Percentiles rank a stretch among this genome's conserved stretches.
phyloP scores from a whole-genome alignment of 2,113 vertebrate genomes.

The Mugil cephalus region DNA sequence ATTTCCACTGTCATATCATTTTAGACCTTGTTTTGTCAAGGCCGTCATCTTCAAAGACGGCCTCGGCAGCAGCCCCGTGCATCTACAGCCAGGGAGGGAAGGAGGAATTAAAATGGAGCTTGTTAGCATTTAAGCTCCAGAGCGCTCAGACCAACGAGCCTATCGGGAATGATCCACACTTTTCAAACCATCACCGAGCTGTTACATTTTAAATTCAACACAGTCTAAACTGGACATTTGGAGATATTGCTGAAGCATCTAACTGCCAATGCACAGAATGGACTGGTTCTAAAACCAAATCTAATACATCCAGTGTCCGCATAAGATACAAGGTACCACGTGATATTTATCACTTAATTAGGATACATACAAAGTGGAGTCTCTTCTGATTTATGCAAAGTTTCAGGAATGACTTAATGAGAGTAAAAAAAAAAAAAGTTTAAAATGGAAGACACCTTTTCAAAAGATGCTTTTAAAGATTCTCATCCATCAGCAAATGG shows the following conservation, averaged over 20 bases:
- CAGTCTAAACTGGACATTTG: slow-evolving; percentile 31
- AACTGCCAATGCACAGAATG: background rate
- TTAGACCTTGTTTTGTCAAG: slow-evolving; percentile 63
- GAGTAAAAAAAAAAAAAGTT: slow-evolving; percentile 25
- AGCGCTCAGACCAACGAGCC: slow-evolving; percentile 18
- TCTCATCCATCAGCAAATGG: slow-evolving; percentile 44
- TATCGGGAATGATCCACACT: slow-evolving; percentile 32
- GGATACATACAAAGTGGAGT: slow-evolving; percentile 10
- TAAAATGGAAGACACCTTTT: slow-evolving; percentile 40
- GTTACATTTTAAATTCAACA: slow-evolving; percentile 32
- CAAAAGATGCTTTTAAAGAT: slow-evolving; percentile 46
- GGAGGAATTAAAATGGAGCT: slow-evolving; percentile 49
- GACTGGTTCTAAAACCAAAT: slow-evolving; percentile 22
- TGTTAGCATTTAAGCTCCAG: slow-evolving; percentile 9
- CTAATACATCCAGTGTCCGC: background rate
- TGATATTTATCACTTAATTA: slow-evolving; percentile 36
- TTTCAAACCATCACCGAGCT: slow-evolving; percentile 34
- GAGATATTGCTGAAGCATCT: slow-evolving; percentile 2
- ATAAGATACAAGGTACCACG: slow-evolving; percentile 3
- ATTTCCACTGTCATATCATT: slow-evolving; percentile 63
- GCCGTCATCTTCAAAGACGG: slow-evolving; percentile 64
- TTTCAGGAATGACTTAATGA: slow-evolving; percentile 33
- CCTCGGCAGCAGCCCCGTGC: slow-evolving; percentile 34
- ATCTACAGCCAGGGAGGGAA: slow-evolving; percentile 23
- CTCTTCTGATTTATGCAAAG: slow-evolving; percentile 44